Evolutionary conservation across 2,888 invertebrate species (phyloP), one percentile per base, ranked within the genome.

Genomic region (Andrena trimmerana): DNA sequence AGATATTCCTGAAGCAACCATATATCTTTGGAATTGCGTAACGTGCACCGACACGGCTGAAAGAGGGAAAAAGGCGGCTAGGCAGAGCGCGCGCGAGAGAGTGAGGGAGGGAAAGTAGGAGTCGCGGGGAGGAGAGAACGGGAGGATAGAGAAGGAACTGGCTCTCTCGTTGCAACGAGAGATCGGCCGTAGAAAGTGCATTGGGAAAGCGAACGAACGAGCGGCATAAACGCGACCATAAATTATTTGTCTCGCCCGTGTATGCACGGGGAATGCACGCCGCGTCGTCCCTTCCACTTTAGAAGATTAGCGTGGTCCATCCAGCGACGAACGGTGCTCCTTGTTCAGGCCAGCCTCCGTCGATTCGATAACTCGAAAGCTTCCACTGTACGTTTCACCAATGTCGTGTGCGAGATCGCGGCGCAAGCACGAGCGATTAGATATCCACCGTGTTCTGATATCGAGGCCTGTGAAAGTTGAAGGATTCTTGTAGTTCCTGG

Each of bases 171-270:
- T 74, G 81, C 77, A 62, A 57, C 75, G 79, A 78, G 83, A 90
- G 90, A 91, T 90, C 89, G 90, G 73, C 83, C 87, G 91, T 93
- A 93, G 93, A 93, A 93, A 93, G 93, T 92, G 91, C 92, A 91
- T 90, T 91, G 92, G 90, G 93, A 93, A 93, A 93, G 93, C 92
- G 91, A 90, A 80, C 86, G 78, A 57, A 77, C 81, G 84, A 80
- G 89, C 88, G 42, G 90, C 89, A 91, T 92, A 91, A 92, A 91
- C 88, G 90, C 89, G 90, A 85, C 89, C 86, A 92, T 93, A 93
- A 93, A 93, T 93, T 93, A 93, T 92, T 87, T 82, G 87, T 89
- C 78, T 68, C 76, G 63, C 74, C 84, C 81, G 83, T 84, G 68
- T 80, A 70, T 73, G 52, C 74, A 50, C 52, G 70, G 20, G 78